These are phyloP conservation scores for Lagria hirta DNA, from an alignment of 2,888 invertebrate genomes.

Conservation along the genomic window DNA sequence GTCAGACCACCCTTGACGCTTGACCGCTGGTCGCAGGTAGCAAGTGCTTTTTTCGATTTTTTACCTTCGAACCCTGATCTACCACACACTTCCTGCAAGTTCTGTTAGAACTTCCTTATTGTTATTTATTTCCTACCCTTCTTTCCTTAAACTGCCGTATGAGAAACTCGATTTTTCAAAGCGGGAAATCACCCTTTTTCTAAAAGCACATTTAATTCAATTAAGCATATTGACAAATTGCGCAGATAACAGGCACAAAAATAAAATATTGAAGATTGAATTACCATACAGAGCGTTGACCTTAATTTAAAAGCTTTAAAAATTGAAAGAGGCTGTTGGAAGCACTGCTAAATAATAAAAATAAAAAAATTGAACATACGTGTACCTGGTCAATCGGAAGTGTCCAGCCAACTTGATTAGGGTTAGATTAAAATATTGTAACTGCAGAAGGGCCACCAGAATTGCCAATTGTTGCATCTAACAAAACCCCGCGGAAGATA, in stretches of 20 bases:
- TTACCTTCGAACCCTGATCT: conserved; percentile 44
- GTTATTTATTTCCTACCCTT: no score
- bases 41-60: no score
- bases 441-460: conserved; percentile 23
- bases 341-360: conserved; percentile 12
- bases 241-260: no score
- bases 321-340: conserved; percentile 8
- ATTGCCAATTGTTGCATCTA: conserved; percentile 28
- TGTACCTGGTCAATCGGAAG: conserved; percentile 33
- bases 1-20: conserved; percentile 39
- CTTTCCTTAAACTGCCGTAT: no score
- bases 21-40: conserved; percentile 42
- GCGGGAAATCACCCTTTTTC: conserved; percentile 6
- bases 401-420: conserved; percentile 33
- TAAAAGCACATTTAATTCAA: conserved; percentile 12
- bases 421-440: conserved; percentile 27
- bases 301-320: conserved; percentile 9
- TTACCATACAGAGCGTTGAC: conserved; percentile 4
- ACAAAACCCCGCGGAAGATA: conserved; percentile 24
- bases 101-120: conserved; percentile 25
- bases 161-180: conserved; percentile 11
- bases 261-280: conserved; percentile 4
- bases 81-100: conserved; percentile 37
- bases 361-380: conserved; percentile 12
- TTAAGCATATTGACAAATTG: conserved; percentile 5